Percentiles rank a stretch among this genome's conserved stretches.
These are phyloP conservation scores for Sakesphorus luctuosus DNA, from an alignment of 2,113 vertebrate genomes.

Conservation along the genomic window DNA sequence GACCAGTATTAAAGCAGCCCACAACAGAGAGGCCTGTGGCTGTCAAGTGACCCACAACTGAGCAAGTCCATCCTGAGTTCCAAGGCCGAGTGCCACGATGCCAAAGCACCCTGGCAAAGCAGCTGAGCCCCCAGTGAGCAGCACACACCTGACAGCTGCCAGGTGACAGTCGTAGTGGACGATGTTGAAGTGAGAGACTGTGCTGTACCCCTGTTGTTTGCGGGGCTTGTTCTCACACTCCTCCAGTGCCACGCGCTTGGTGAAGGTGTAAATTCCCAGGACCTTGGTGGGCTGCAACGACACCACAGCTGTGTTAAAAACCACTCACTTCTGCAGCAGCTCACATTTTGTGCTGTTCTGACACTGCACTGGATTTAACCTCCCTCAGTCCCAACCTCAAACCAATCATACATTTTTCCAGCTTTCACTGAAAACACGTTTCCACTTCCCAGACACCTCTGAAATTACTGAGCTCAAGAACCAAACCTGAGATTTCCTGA, in stretches of 20 bases:
- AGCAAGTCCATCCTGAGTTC: background rate
- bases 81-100: background rate
- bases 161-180: conserved; percentile 98
- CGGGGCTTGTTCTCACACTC: conserved; percentile 97
- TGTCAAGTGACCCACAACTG: background rate
- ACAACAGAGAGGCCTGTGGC: background rate
- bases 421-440: background rate
- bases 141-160: conserved; percentile 89
- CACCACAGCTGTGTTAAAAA: background rate
- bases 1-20: background rate
- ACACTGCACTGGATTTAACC: too few relatives aligned
- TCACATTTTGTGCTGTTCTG: background rate
- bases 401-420: background rate
- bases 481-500: background rate
- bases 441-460: background rate
- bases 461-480: background rate
- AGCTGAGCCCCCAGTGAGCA: rapidly evolving
- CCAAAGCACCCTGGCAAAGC: background rate
- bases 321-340: background rate
- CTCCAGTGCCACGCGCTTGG: conserved; percentile 94
- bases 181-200: conserved; percentile 99
- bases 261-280: conserved; percentile 97
- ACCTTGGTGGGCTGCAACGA: conserved; percentile 91
- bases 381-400: background rate
- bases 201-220: conserved; percentile 98